Percentiles rank a stretch among this genome's conserved stretches.
Evolutionary conservation across 37 sponge, comb jelly and placozoan genomes (phyloP).

Genomic region (Geodia barretti): DNA sequence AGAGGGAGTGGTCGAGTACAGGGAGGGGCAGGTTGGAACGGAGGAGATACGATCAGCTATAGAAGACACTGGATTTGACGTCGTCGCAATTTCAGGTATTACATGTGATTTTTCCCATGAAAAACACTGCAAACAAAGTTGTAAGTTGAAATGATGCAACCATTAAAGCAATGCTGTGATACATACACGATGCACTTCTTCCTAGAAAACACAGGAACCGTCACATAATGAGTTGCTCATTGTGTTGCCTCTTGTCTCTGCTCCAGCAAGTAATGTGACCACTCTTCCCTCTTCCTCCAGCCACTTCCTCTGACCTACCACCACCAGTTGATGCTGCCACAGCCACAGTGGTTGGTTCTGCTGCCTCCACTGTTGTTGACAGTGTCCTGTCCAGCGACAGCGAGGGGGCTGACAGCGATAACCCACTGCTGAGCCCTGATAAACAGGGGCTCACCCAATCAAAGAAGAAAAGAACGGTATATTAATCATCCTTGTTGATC

Average conservation of each 20-base stretch:
- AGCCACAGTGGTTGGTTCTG: too few species aligned
- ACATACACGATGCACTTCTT: too few species aligned
- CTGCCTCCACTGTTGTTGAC: not conserved
- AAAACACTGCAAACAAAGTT: too few species aligned
- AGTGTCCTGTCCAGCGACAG: conserved; percentile 5
- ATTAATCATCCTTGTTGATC: too few species aligned
- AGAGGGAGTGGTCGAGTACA: conserved; percentile 59
- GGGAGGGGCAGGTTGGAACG: conserved; percentile 2
- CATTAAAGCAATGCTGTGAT: too few species aligned
- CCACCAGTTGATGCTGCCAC: too few species aligned
- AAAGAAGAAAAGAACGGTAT: not conserved
- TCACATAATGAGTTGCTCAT: not conserved
- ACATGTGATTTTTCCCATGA: too few species aligned
- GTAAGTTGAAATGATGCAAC: too few species aligned
- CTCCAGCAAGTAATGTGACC: not conserved
- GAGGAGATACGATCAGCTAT: conserved; percentile 35
- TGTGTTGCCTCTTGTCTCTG: not conserved
- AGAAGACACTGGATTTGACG: conserved; percentile 47
- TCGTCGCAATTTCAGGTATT: conserved; percentile 22
- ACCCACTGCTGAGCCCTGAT: conserved; percentile 15
- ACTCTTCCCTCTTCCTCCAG: not conserved
- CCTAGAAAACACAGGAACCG: too few species aligned
- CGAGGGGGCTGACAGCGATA: conserved; percentile 12
- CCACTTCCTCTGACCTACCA: not conserved
- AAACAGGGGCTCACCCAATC: not conserved